phyloP scores from a whole-genome alignment of 2,797 vertebrate species.

The Phrynocephalus vlangalii region DNA sequence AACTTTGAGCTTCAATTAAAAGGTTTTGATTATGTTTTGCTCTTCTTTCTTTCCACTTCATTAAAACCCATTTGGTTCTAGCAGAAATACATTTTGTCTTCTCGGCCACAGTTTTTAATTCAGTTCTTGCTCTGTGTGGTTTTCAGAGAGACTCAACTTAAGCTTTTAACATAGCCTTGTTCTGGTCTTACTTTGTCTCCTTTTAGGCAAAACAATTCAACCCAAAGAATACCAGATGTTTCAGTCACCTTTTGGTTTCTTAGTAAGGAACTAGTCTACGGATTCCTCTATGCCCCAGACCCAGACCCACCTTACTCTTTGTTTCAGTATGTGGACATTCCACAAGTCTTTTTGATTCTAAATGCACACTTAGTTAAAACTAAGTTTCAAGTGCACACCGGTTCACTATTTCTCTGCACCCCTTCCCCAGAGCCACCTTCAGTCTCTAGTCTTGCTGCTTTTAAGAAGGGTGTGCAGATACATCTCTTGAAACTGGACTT shows the following conservation, averaged over 20 bases:
- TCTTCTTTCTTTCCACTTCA: slow-evolving; percentile 10
- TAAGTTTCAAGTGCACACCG: slow-evolving; percentile 15
- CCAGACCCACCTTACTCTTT: not conserved
- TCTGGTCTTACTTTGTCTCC: not conserved
- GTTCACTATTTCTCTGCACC: not conserved
- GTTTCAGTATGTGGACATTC: not conserved
- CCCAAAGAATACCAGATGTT: not conserved
- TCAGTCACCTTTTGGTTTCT: not conserved
- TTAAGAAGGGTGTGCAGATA: too few species aligned
- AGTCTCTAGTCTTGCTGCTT: too few species aligned
- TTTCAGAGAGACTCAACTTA: slow-evolving; percentile 11
- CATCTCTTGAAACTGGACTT: too few species aligned
- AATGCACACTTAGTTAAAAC: not conserved
- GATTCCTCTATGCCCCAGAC: not conserved
- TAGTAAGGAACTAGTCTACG: not conserved
- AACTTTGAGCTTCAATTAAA: not conserved
- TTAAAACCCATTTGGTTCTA: slow-evolving; percentile 4
- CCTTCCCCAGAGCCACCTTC: too few species aligned
- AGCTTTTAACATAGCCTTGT: not conserved
- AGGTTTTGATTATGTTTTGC: not conserved
- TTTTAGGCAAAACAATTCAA: slow-evolving; percentile 11
- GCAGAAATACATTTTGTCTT: slow-evolving; percentile 9
- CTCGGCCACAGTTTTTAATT: slow-evolving; percentile 9
- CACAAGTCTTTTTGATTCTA: not conserved
- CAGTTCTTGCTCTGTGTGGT: slow-evolving; percentile 17